These are phyloP conservation scores for Oopsacas minuta DNA, from an alignment of 37 sponge, comb jelly and placozoan species.

Conservation along the genomic window DNA sequence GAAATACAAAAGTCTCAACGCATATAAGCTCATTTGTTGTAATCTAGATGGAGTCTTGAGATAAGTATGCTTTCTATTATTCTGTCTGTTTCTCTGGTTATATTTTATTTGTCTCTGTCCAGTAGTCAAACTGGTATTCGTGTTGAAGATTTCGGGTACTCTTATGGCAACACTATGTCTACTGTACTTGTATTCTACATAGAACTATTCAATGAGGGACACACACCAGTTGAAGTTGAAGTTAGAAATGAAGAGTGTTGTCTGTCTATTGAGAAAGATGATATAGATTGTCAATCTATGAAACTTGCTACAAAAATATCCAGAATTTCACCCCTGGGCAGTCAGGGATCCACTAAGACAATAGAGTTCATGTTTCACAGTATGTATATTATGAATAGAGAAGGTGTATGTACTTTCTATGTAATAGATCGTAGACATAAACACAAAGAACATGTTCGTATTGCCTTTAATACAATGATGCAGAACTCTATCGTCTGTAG, in stretches of 20 bases:
- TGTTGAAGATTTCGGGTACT: background rate
- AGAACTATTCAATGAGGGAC: background rate
- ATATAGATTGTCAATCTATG: background rate
- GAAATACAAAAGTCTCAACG: background rate
- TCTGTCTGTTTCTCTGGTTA: background rate
- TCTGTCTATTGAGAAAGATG: background rate
- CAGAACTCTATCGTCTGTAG: background rate
- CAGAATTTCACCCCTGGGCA: background rate
- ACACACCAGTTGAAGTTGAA: background rate
- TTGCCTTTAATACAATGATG: background rate
- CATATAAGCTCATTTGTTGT: background rate
- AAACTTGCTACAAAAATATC: background rate
- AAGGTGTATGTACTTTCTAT: background rate
- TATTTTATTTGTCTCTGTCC: background rate
- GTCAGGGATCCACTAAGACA: background rate
- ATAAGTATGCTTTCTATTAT: background rate
- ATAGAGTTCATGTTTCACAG: constrained; percentile 10
- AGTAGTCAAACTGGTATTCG: background rate
- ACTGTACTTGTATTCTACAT: constrained; percentile 2
- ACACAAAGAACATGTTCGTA: background rate
- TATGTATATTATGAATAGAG: background rate
- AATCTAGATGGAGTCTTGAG: background rate
- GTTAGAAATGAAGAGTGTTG: background rate
- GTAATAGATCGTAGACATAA: background rate
- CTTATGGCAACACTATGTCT: background rate